These are phyloP conservation scores for Drosophila glabriapex DNA, from an alignment of 2,888 invertebrate genomes.

Conservation along the genomic window DNA sequence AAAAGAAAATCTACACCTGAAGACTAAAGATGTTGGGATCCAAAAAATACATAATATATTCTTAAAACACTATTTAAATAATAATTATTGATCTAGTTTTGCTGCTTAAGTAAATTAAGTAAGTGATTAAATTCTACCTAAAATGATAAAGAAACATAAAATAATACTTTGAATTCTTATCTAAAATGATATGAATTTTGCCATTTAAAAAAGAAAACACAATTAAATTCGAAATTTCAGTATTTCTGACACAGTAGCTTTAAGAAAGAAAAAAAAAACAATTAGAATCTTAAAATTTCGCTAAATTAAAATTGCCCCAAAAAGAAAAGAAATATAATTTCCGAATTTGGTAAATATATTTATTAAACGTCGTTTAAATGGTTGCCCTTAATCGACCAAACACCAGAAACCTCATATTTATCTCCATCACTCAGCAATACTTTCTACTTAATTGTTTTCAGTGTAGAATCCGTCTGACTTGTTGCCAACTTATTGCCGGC, in stretches of 20 bases:
- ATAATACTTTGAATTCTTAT: not conserved
- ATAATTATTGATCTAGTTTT: not conserved
- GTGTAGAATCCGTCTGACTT: not conserved
- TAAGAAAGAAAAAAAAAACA: not conserved
- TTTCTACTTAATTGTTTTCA: slow-evolving; percentile 1
- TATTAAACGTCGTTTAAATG: not conserved
- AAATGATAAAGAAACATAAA: not conserved
- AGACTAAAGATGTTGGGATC: not conserved
- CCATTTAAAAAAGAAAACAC: not conserved
- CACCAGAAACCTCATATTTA: not conserved
- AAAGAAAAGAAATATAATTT: not conserved
- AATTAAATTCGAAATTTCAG: not conserved
- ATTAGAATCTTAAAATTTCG: not conserved
- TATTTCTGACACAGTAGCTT: not conserved
- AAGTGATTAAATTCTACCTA: not conserved
- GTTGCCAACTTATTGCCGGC: not conserved
- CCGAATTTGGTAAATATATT: not conserved
- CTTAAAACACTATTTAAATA: not conserved
- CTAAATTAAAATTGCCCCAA: not conserved
- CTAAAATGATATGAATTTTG: not conserved
- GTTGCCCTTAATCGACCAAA: not conserved
- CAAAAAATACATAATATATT: not conserved
- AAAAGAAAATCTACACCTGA: not conserved
- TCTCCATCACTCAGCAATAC: not conserved
- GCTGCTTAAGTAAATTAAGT: not conserved